Conservation (phyloP, 1,140 invertebrate species). For the Ganaspis sp. region DNA sequence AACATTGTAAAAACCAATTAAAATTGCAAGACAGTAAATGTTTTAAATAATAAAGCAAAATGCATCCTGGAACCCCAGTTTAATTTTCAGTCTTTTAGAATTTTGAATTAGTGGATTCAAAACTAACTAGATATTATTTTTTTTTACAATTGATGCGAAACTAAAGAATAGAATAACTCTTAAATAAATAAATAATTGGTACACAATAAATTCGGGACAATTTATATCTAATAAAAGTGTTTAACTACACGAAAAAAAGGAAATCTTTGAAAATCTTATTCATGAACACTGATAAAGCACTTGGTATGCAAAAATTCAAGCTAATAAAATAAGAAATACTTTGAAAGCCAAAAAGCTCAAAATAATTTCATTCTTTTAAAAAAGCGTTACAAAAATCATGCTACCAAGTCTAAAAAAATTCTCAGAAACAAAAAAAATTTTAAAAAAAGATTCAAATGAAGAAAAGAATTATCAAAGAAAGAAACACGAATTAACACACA, state of each 20-base stretch:
- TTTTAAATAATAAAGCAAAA: no score
- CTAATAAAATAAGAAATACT: background rate
- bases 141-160: no score
- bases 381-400: slow-evolving; percentile 12
- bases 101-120: no score
- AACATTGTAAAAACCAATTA: no score
- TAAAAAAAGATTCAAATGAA: background rate
- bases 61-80: no score
- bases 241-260: background rate
- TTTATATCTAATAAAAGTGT: background rate
- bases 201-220: background rate
- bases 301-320: slow-evolving; percentile 5
- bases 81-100: no score
- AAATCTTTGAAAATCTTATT: background rate
- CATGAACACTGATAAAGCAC: background rate
- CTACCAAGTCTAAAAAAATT: background rate
- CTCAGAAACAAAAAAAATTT: background rate
- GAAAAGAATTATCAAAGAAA: background rate
- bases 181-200: no score
- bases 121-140: no score
- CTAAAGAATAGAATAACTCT: background rate
- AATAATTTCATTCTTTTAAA: background rate
- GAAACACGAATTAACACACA: no score
- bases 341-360: background rate
- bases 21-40: no score